phyloP scores from a whole-genome alignment of 2,113 vertebrate species.

The Archilochus colubris region DNA sequence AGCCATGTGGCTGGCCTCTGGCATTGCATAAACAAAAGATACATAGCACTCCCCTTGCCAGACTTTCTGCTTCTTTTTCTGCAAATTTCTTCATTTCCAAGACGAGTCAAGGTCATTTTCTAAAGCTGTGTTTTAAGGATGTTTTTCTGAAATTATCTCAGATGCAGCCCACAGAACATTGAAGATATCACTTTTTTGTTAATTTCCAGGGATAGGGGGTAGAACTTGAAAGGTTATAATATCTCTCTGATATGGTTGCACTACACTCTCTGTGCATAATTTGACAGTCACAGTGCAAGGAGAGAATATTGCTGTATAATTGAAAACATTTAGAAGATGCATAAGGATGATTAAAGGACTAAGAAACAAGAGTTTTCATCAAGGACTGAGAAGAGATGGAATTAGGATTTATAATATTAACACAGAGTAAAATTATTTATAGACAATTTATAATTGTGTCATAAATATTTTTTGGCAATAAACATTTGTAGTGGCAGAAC shows the following conservation, averaged over 20 bases:
- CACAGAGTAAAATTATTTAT: neutral
- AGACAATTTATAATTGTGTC: neutral
- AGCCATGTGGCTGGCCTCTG: neutral
- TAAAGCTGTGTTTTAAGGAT: neutral
- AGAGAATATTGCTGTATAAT: neutral
- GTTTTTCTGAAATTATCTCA: neutral
- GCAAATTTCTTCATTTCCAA: neutral
- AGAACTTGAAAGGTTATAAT: neutral
- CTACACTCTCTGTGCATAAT: neutral
- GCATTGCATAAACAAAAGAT: neutral
- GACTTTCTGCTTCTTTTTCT: neutral
- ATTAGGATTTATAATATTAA: neutral
- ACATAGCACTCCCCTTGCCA: neutral
- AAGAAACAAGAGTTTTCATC: neutral
- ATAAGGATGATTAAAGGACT: neutral
- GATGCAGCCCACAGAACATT: fast-evolving
- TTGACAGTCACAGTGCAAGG: neutral
- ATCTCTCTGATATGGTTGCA: neutral
- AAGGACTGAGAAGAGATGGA: neutral
- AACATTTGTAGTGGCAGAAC: neutral
- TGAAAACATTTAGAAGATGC: neutral
- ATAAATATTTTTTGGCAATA: neutral
- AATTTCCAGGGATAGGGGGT: neutral
- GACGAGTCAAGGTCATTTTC: neutral
- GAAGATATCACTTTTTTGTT: neutral